Conservation (phyloP, 2,888 invertebrate genomes). For the Bombylius discolor region DNA sequence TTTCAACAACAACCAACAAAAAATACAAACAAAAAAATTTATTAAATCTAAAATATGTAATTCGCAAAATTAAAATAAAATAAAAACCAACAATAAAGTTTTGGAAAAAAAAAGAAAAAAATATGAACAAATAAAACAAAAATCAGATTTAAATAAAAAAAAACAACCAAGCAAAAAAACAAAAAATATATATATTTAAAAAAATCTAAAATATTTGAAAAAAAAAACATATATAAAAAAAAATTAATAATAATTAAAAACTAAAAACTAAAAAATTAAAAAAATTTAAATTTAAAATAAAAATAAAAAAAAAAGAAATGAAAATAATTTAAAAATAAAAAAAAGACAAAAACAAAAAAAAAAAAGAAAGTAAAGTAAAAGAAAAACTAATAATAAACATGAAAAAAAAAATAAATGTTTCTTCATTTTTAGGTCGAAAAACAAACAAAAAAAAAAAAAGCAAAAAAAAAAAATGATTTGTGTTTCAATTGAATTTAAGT, state of each 20-base stretch:
- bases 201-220: not conserved
- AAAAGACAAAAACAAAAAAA: conserved; percentile 35
- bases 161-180: not conserved
- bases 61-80: not conserved
- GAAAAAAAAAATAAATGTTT: conserved; percentile 57
- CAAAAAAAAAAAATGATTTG: conserved; percentile 1
- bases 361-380: conserved; percentile 40
- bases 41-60: no score
- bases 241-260: not conserved
- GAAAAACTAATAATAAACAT: conserved; percentile 50
- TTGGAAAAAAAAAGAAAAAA: no score
- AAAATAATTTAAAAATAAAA: conserved; percentile 28
- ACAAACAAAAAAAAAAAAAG: conserved; percentile 5
- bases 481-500: conserved; percentile 14
- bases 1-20: no score
- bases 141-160: not conserved
- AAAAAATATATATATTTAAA: not conserved
- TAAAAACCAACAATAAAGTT: not conserved
- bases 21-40: no score
- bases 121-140: not conserved
- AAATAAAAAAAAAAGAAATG: not conserved
- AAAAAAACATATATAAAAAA: not conserved
- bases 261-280: not conserved
- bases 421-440: conserved; percentile 60
- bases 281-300: not conserved